Evolutionary conservation across 2,113 vertebrate genomes (phyloP), one percentile per base, ranked within the genome.

Genomic region (Astur gentilis): DNA sequence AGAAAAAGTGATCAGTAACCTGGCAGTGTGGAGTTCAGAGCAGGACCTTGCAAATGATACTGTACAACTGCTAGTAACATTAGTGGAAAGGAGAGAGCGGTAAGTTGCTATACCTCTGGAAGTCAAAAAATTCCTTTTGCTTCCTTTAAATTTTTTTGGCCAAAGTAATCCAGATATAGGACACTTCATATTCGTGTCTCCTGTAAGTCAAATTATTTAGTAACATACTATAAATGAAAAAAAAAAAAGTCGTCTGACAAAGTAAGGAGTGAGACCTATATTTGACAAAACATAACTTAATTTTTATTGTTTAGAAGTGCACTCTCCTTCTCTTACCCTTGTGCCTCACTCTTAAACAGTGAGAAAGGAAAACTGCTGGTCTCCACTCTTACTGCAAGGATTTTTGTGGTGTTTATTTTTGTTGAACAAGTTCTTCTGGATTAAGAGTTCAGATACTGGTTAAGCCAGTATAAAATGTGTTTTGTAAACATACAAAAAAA

Each of bases 1-100:
- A 98, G 99, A 99, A 97, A 99, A 99, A 97, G 99, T 99, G 95
- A 99, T 99, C 97, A 99, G 99, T 98, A 99, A 99, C 96, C 98
- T 99, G 90, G 99, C 99, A 0, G 99, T 99, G 91, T 99, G 99
- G 99, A 99, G 99, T 97, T 99, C 99, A 31, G 99, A 99, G 97
- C 98, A 99, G 11, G 99, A 99, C 91, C 98, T 99, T 78, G 99
- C 99, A 36, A 99, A 99, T 87, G 99, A 99, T 97, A 99, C 99
- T 4, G 99, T 99, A 97, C 99, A 99, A 87, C 98, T 99, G 92
- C 98, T 99, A 97, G 99, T 99, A 97, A 99, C 99, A 14, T 97
- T 99, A 96, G 99, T 99, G 93, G 99, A 99, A 97, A 99, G 99
- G 97, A 98, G 99, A 97, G 99, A 99, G 97, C 98, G 99, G 99